Percentiles rank a stretch among this genome's conserved stretches.
Evolutionary conservation across 2,797 vertebrate genomes (phyloP).

Genomic region (Periparus ater): DNA sequence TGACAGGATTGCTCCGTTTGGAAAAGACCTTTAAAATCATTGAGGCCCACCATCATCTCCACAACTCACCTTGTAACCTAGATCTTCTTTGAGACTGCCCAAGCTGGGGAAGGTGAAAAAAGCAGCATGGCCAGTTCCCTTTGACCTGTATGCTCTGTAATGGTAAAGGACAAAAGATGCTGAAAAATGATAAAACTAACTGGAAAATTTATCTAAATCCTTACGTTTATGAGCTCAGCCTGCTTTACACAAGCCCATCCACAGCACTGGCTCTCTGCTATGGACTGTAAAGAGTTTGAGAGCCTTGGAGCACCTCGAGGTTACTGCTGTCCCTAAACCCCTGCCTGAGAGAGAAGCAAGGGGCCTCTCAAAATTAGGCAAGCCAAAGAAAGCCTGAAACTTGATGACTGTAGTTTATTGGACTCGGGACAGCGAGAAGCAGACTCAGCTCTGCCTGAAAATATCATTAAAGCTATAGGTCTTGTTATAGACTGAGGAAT

Average conservation of each 20-base stretch:
- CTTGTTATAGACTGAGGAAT: not conserved
- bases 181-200: not conserved
- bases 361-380: not conserved
- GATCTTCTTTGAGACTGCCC: not conserved
- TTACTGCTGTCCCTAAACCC: not conserved
- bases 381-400: slow-evolving; percentile 1
- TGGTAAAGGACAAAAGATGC: not conserved
- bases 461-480: not conserved
- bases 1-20: not conserved
- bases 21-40: not conserved
- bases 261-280: not conserved
- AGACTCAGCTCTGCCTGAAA: not conserved
- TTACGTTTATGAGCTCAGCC: not conserved
- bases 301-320: not conserved
- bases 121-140: not conserved
- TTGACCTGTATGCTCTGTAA: not conserved
- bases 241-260: not conserved
- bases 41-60: not conserved
- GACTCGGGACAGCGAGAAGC: not conserved
- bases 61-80: not conserved
- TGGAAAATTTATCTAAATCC: not conserved
- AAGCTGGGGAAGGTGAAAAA: not conserved
- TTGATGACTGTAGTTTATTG: not conserved
- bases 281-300: not conserved
- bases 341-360: not conserved